Conservation (phyloP, 2,888 invertebrate genomes). For the Philonicus albiceps region DNA sequence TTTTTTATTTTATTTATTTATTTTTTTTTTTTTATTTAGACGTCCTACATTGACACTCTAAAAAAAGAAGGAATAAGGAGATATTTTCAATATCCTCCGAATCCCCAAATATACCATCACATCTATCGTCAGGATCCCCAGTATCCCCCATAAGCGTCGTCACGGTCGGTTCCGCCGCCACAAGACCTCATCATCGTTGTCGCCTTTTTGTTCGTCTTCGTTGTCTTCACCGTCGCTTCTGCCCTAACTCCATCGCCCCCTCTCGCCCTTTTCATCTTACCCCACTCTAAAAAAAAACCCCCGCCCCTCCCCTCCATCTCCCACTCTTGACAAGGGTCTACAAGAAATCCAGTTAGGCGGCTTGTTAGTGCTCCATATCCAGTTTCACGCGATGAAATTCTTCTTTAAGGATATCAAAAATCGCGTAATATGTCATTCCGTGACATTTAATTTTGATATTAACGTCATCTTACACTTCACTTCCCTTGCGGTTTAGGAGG, state of each 20-base stretch:
- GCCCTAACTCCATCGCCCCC: background rate
- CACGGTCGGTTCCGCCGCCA: background rate
- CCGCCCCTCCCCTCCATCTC: background rate
- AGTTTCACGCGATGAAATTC: background rate
- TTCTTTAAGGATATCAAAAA: background rate
- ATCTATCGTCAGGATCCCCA: background rate
- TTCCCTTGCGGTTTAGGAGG: background rate
- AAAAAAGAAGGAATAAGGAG: background rate
- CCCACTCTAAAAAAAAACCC: too few relatives aligned
- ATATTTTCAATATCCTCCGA: background rate
- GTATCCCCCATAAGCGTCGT: background rate
- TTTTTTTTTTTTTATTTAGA: background rate
- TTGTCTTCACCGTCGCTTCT: background rate
- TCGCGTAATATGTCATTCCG: slow-evolving; percentile 22
- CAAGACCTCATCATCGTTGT: background rate
- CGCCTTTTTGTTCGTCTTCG: background rate
- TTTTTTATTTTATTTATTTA: too few relatives aligned
- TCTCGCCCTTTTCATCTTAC: too few relatives aligned
- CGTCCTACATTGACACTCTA: background rate
- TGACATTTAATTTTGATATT: slow-evolving; percentile 26
- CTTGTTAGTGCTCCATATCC: slow-evolving; percentile 16
- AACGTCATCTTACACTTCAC: background rate
- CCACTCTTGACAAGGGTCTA: background rate
- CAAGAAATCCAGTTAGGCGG: slow-evolving; percentile 18
- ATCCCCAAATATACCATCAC: background rate